phyloP scores from a whole-genome alignment of 1,140 invertebrate species.

The Drosophila melanica region DNA sequence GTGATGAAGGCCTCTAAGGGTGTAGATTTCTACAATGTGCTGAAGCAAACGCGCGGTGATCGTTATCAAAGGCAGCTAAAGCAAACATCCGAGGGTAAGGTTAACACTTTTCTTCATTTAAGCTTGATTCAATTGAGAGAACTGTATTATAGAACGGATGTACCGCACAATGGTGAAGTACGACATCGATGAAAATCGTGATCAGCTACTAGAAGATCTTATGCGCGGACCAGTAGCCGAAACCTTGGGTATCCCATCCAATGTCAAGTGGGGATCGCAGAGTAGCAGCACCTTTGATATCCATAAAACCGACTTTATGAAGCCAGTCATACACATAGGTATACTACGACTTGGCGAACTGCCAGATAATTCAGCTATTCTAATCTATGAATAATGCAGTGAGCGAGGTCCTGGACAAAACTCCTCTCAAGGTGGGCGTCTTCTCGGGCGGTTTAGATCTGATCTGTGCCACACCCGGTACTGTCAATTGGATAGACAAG shows the following conservation, averaged over 20 bases:
- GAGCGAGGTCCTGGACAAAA: conserved; percentile 88
- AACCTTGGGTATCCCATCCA: conserved; percentile 87
- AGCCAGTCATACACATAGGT: conserved; percentile 90
- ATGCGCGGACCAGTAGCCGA: conserved; percentile 90
- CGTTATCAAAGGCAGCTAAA: conserved; percentile 62
- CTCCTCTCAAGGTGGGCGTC: conserved; percentile 83
- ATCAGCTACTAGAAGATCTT: conserved; percentile 84
- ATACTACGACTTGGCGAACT: conserved; percentile 48
- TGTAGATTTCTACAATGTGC: conserved; percentile 93
- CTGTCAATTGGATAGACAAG: conserved; percentile 89
- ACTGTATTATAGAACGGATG: conserved; percentile 49
- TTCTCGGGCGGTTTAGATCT: conserved; percentile 86
- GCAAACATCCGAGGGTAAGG: conserved; percentile 42
- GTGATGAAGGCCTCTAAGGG: conserved; percentile 86
- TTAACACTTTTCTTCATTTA: not conserved
- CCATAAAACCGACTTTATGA: conserved; percentile 92
- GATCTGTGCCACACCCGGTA: conserved; percentile 89
- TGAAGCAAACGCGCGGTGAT: conserved; percentile 83
- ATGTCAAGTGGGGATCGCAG: conserved; percentile 87
- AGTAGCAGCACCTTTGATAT: conserved; percentile 87
- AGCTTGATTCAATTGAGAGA: not conserved
- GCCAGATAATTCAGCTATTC: conserved; percentile 56
- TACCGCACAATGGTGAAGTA: conserved; percentile 65
- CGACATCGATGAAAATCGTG: conserved; percentile 72
- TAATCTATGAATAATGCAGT: conserved; percentile 84